Percentiles rank a stretch among this genome's conserved stretches.
phyloP scores from a whole-genome alignment of 2,797 vertebrate genomes.

The Fistularia tabacaria region DNA sequence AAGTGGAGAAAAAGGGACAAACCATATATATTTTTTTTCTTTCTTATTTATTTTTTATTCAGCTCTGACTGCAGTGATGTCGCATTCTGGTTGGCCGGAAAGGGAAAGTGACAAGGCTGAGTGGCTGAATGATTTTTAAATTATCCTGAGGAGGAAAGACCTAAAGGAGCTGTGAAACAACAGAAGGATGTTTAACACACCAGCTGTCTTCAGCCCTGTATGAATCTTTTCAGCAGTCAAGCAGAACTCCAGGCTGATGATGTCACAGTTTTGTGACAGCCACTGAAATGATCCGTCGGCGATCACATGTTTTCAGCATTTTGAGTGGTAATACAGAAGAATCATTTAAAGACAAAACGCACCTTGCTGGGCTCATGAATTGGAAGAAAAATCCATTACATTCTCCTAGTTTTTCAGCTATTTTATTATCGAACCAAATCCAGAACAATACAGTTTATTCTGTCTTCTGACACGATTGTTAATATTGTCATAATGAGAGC shows the following conservation, averaged over 20 bases:
- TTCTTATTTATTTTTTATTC: constrained; percentile 5
- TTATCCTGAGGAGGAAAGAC: constrained; percentile 8
- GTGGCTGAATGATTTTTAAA: constrained; percentile 9
- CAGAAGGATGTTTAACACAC: background rate
- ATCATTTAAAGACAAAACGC: no score
- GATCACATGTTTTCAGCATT: background rate
- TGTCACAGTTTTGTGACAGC: background rate
- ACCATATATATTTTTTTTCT: no score
- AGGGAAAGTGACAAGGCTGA: background rate
- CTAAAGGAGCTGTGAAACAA: constrained; percentile 7
- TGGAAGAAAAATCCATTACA: no score
- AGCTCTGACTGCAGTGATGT: constrained; percentile 17
- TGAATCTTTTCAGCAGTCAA: background rate
- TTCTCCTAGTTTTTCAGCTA: no score
- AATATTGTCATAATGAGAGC: no score
- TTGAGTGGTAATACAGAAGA: no score
- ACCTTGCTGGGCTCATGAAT: no score
- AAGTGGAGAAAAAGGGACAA: no score
- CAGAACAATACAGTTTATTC: no score
- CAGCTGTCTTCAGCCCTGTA: background rate
- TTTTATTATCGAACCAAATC: no score
- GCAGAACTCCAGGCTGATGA: no score
- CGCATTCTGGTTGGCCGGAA: background rate
- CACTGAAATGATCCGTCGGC: background rate
- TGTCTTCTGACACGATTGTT: no score